phyloP scores from a whole-genome alignment of 2,113 vertebrate species.

The Ictidomys tridecemlineatus region DNA sequence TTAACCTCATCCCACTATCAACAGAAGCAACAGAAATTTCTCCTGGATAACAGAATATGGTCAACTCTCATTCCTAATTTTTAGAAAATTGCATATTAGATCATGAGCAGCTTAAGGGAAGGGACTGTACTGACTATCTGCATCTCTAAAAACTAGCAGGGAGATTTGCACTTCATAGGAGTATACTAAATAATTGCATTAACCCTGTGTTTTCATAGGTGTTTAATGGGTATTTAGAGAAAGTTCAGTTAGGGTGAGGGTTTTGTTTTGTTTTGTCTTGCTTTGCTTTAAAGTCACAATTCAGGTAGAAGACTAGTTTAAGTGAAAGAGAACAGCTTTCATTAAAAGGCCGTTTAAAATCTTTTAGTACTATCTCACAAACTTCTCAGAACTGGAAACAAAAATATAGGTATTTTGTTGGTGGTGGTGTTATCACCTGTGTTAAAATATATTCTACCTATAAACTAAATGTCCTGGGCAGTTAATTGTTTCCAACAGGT shows the following conservation, averaged over 20 bases:
- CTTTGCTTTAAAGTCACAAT: neutral
- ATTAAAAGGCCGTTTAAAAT: neutral
- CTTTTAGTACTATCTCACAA: neutral
- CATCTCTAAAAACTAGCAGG: neutral
- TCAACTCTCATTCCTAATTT: neutral
- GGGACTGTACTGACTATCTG: neutral
- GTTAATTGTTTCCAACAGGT: neutral
- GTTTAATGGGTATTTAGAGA: neutral
- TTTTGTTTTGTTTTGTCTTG: neutral
- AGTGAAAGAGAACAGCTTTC: constrained; percentile 3
- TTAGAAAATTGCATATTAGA: constrained; percentile 25
- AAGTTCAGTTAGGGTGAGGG: neutral
- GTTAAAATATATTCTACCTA: constrained; percentile 19
- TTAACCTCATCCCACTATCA: neutral
- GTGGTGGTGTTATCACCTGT: no score
- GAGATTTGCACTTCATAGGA: neutral
- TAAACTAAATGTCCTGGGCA: constrained; percentile 1
- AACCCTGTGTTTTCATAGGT: neutral
- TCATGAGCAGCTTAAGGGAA: neutral
- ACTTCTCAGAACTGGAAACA: neutral
- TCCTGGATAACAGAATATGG: neutral
- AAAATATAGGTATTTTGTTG: neutral
- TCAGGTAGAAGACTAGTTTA: neutral
- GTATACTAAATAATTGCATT: constrained; percentile 15
- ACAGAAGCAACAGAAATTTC: neutral